Base-by-base conservation (phyloP, 2,797 vertebrate species). In the Crocodylus rhombifer region DNA sequence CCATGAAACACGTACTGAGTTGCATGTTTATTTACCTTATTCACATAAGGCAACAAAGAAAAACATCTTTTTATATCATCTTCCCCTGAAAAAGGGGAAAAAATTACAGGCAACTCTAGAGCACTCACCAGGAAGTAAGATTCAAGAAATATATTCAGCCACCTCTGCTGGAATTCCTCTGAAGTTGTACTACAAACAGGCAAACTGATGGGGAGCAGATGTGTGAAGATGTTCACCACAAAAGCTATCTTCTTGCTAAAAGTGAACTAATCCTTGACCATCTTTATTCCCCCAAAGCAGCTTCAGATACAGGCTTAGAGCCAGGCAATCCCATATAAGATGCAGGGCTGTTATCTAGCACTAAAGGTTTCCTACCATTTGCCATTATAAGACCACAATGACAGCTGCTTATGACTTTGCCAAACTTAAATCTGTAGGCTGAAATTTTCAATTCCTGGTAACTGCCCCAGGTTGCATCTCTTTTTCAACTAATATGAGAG, bases 71-170 rank as follows among this genome's bases (percentile, higher is more conserved):
- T 84, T 67, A 65, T 73, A 6, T 51, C 57, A 86, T 81, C 63
- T 58, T 85, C 79, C 82, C 14, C 0, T 11, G 62, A 65, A 30
- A 11, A 51, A 25, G 56, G 82, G 83, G 92, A 67, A 28, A 57
- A 67, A 61, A 12, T 1, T 17, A 56, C 76, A 56, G 10, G 26
- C 25, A 56, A 84, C 63, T 36, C 73, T 56, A 80, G 16, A 56
- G 18, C 1, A 36, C 0, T 8, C 33, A 33, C 30, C 13, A 62
- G 82, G 71, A 56, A 71, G 28, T 13, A 55, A 30, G 13, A 36
- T 60, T 30, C 25, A 13, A 33, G 0, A 15, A 28, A 17, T 14
- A 18, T 51, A 17, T 7, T 0, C 55, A 67, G 9, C 51, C 58
- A 28, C 61, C 36, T 21, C 42, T n/a, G 0, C 1, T 2, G 65